Percentiles rank a stretch among this genome's conserved stretches.
Evolutionary conservation across 1,140 invertebrate species (phyloP).

Genomic region (Anadara kagoshimensis): DNA sequence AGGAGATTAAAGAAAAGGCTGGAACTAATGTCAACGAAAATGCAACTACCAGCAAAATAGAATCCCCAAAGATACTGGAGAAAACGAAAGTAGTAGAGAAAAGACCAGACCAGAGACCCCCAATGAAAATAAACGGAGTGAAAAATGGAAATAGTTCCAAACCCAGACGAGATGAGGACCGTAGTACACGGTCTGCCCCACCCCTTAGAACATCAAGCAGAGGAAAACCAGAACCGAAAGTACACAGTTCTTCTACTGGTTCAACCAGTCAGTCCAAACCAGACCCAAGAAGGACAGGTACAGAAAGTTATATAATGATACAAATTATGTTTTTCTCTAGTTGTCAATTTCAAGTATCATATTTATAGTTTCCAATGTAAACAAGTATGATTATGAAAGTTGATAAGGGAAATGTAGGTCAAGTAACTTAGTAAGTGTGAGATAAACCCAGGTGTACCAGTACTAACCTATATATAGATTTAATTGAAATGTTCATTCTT

Average conservation of each 20-base stretch:
- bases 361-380: too few relatives aligned
- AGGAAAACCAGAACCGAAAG: slow-evolving; percentile 9
- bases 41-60: slow-evolving; percentile 24
- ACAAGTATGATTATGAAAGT: too few relatives aligned
- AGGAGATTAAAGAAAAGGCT: slow-evolving; percentile 26
- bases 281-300: slow-evolving; percentile 14
- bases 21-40: slow-evolving; percentile 37
- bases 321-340: too few relatives aligned
- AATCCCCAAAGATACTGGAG: slow-evolving; percentile 25
- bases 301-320: too few relatives aligned
- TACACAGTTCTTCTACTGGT: not conserved
- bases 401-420: too few relatives aligned
- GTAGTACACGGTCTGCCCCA: not conserved
- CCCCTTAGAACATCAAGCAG: slow-evolving; percentile 11
- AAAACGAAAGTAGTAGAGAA: slow-evolving; percentile 25
- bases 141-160: slow-evolving; percentile 18
- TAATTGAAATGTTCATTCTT: too few relatives aligned
- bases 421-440: too few relatives aligned
- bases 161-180: slow-evolving; percentile 21
- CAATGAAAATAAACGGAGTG: slow-evolving; percentile 35
- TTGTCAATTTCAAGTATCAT: too few relatives aligned
- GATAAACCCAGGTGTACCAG: too few relatives aligned
- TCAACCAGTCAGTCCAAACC: slow-evolving; percentile 7
- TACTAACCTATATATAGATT: too few relatives aligned
- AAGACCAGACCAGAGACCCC: slow-evolving; percentile 17